These are phyloP conservation scores for Eledona agricola DNA, from an alignment of 2,888 invertebrate species.

Conservation along the genomic window DNA sequence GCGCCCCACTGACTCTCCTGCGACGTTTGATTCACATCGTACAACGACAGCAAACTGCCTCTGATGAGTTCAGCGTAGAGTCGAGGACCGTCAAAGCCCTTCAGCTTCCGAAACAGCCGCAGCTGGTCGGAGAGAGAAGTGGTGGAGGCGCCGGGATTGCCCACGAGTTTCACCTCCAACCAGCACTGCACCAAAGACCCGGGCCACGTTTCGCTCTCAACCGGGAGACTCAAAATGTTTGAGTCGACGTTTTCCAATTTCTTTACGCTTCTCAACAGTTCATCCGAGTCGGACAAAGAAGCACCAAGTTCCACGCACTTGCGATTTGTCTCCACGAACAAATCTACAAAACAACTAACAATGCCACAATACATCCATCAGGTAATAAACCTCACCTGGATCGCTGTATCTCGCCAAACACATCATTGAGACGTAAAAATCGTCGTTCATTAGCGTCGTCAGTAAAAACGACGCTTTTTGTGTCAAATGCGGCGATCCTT, in stretches of 20 bases:
- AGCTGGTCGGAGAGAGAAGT: conserved; percentile 83
- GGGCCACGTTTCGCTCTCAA: conserved; percentile 54
- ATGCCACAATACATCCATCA: background rate
- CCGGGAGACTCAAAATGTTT: conserved; percentile 47
- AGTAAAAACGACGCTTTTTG: conserved; percentile 73
- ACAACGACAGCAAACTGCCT: conserved; percentile 88
- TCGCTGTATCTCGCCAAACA: conserved; percentile 85
- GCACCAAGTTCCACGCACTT: conserved; percentile 79
- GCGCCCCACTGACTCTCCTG: conserved; percentile 94
- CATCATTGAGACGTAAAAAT: conserved; percentile 83
- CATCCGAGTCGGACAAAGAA: conserved; percentile 54
- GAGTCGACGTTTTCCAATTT: conserved; percentile 53
- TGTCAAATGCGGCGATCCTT: conserved; percentile 62
- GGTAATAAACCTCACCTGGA: conserved; percentile 63
- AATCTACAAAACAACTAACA: conserved; percentile 56
- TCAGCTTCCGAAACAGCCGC: conserved; percentile 83
- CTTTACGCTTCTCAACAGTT: conserved; percentile 44
- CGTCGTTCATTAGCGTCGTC: conserved; percentile 68
- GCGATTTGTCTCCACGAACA: conserved; percentile 64
- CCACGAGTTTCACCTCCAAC: conserved; percentile 83
- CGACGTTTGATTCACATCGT: conserved; percentile 83
- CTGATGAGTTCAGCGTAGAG: conserved; percentile 90
- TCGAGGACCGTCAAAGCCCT: conserved; percentile 81
- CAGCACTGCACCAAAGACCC: conserved; percentile 71
- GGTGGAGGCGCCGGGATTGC: conserved; percentile 86